Percentiles rank a stretch among this genome's conserved stretches.
Conservation (phyloP, 1,140 invertebrate genomes). For the Cherax destructor region DNA sequence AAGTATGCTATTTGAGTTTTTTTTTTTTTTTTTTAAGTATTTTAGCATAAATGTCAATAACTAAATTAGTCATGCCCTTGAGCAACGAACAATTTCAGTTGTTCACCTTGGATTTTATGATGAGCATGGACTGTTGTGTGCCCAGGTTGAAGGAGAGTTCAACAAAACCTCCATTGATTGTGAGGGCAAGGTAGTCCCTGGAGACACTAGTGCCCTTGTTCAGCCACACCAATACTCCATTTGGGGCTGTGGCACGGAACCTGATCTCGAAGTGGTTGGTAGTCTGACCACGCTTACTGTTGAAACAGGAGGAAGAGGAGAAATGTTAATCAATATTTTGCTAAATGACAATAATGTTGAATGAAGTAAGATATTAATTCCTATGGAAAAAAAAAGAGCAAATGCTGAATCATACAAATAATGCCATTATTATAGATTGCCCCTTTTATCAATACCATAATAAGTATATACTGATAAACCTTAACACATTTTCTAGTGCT, state of each 20-base stretch:
- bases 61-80: neutral
- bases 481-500: too few relatives aligned
- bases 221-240: constrained; percentile 84
- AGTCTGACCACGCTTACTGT: constrained; percentile 79
- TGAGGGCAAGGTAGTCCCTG: constrained; percentile 80
- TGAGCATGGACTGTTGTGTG: constrained; percentile 78
- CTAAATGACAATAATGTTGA: too few relatives aligned
- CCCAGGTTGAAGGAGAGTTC: constrained; percentile 82
- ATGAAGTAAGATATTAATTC: too few relatives aligned
- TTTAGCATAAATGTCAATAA: neutral
- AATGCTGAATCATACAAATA: too few relatives aligned
- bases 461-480: too few relatives aligned
- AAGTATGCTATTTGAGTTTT: too few relatives aligned
- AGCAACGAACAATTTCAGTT: neutral
- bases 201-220: constrained; percentile 78
- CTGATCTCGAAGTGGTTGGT: constrained; percentile 84
- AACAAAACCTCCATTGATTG: constrained; percentile 80
- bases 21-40: too few relatives aligned
- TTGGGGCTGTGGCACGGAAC: constrained; percentile 81
- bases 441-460: too few relatives aligned
- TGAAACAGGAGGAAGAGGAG: constrained; percentile 33
- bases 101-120: constrained; percentile 78
- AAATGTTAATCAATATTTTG: too few relatives aligned
- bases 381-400: too few relatives aligned
- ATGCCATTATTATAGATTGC: too few relatives aligned